Evolutionary conservation across 2,113 vertebrate genomes (phyloP).

Genomic region (Datnioides undecimradiatus): DNA sequence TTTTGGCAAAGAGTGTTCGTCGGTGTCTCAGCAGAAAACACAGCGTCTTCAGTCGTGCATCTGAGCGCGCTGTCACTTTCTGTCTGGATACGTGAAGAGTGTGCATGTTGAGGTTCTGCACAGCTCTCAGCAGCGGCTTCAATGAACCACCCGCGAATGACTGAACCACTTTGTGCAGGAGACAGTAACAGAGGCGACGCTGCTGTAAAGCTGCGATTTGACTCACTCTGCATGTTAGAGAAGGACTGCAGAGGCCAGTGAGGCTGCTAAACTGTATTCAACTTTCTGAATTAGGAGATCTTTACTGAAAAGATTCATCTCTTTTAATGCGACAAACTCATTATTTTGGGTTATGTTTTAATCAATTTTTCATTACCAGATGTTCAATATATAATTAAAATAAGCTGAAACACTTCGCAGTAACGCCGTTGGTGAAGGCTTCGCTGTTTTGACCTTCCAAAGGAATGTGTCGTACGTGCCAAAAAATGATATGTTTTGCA

Average conservation of each 20-base stretch:
- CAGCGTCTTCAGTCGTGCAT: constrained; percentile 39
- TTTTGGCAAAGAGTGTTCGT: neutral
- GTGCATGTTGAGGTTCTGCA: no score
- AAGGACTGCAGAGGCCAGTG: neutral
- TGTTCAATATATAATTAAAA: neutral
- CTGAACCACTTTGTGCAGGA: neutral
- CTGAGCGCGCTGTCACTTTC: constrained; percentile 49
- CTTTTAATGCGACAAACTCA: no score
- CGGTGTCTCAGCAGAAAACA: constrained; percentile 25
- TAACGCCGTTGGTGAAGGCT: neutral
- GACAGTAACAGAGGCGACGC: neutral
- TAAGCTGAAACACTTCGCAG: neutral
- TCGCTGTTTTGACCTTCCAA: no score
- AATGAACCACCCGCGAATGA: constrained; percentile 12
- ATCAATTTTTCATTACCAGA: no score
- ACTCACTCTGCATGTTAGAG: neutral
- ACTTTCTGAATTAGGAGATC: neutral
- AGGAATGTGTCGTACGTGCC: no score
- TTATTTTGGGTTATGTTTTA: no score
- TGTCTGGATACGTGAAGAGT: constrained; percentile 34
- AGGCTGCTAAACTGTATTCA: neutral
- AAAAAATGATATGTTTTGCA: no score
- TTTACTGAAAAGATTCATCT: no score
- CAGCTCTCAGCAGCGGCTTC: constrained; percentile 5
- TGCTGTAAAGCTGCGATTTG: neutral